phyloP scores from a whole-genome alignment of 2,888 invertebrate genomes.

The Abrostola triplasia region DNA sequence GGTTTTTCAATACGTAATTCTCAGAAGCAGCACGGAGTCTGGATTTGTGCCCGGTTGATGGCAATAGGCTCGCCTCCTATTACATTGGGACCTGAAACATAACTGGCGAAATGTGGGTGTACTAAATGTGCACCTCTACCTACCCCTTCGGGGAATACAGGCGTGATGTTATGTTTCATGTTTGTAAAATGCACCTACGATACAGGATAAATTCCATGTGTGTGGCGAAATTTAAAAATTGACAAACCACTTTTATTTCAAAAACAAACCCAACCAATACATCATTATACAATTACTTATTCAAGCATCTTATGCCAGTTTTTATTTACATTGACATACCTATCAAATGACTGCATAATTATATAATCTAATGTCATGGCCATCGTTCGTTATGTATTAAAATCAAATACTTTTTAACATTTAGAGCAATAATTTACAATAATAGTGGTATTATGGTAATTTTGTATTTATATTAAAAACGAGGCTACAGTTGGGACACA shows the following conservation, averaged over 20 bases:
- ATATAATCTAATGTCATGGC: conserved; percentile 49
- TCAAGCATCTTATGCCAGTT: not conserved
- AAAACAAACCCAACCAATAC: not conserved
- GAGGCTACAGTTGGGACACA: not conserved
- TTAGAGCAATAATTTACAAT: conserved; percentile 50
- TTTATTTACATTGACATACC: conserved; percentile 24
- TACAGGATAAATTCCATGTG: too few relatives aligned
- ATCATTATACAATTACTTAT: conserved; percentile 29
- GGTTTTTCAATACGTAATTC: too few relatives aligned
- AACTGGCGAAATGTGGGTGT: too few relatives aligned
- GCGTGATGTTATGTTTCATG: too few relatives aligned
- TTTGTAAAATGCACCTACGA: too few relatives aligned
- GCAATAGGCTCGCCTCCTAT: too few relatives aligned
- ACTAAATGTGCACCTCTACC: too few relatives aligned
- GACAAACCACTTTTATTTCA: not conserved
- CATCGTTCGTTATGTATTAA: conserved; percentile 21
- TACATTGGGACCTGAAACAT: too few relatives aligned
- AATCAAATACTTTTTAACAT: conserved; percentile 38
- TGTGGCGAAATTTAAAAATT: too few relatives aligned
- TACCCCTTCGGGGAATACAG: too few relatives aligned
- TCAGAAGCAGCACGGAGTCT: too few relatives aligned
- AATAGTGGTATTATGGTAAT: conserved; percentile 44
- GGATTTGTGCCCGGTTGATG: too few relatives aligned
- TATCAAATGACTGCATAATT: conserved; percentile 29
- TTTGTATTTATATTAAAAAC: conserved; percentile 13